Base-by-base conservation (phyloP, 2,113 vertebrate species). In the Sceloporus tristichus region DNA sequence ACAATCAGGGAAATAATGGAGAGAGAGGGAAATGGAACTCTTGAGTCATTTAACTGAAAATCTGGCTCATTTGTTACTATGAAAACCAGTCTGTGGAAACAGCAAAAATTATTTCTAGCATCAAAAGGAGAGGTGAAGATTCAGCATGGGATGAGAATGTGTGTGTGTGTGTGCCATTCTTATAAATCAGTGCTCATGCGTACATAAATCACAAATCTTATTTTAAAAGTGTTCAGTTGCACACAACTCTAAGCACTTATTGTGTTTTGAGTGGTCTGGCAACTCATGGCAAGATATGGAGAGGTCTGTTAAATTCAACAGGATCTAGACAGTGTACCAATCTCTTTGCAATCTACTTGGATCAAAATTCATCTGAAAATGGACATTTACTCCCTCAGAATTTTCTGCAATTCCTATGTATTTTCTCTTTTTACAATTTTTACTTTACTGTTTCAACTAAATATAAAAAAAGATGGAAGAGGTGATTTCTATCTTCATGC, bases 1-100 rank as follows among this genome's bases (percentile, higher is more conserved):
- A 40, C 79, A 82, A 65, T 25, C n/a, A 18, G 79, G 59, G 34
- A 81, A 81, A 81, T 81, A 9, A 81, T 65, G n/a, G n/a, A 40
- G 9, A 54, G 23, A 56, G 42, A 79, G n/a, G 48, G 54, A 40
- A 82, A 38, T 25, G 34, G 34, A 62, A 82, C 18, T 21, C n/a
- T 19, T 66, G 79, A 65, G 59, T 23, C 18, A 65, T 8, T 82
- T 40, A 65, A 40, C 4, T 38, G 56, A 65, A 19, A 23, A 19
- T 53, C 11, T 80, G 16, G n/a, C 54, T 21, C 16, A 21, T 23
- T 11, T 21, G 34, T 10, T 11, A 65, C 56, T 65, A 66, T 38
- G 10, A 8, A 65, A 65, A 40, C n/a, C 16, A 65, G 11, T 65
- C 16, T 40, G 34, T 38, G 21, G 34, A 82, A 82, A 38, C 9